A percentile compares a stretch with the other conserved stretches of the same genome.
These are phyloP conservation scores for Oncorhynchus tshawytscha DNA, from an alignment of 2,113 vertebrate genomes.

Conservation along the genomic window DNA sequence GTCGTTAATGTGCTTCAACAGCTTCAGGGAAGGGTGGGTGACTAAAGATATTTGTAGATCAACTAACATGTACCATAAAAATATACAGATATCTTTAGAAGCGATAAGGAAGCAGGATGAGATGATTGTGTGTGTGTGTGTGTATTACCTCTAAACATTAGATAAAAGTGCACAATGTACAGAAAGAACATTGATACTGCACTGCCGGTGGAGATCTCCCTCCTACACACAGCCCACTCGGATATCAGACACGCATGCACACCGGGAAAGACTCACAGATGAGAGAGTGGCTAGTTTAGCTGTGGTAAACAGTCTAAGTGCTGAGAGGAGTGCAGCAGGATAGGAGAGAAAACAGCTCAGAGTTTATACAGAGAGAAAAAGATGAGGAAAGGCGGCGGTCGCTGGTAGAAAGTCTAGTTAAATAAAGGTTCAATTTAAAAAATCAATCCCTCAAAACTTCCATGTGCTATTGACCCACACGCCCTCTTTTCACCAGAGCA, in stretches of 20 bases:
- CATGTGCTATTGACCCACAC: too few species aligned
- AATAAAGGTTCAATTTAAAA: too few species aligned
- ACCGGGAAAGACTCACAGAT: conserved; percentile 1
- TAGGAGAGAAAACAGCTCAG: conserved; percentile 35
- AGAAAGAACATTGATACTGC: conserved; percentile 11
- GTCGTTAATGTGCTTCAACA: too few species aligned
- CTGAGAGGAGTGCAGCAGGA: background rate
- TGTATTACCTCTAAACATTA: conserved; percentile 10
- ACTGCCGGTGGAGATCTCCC: conserved; percentile 13
- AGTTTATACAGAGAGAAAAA: conserved; percentile 17
- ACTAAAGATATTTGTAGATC: too few species aligned
- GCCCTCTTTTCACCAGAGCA: too few species aligned
- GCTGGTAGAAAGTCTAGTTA: background rate
- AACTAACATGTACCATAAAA: background rate
- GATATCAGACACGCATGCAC: background rate
- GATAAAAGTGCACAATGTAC: conserved; percentile 53
- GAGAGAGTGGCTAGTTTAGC: background rate
- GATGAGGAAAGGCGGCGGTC: conserved; percentile 9
- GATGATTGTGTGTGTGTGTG: background rate
- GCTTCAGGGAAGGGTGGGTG: too few species aligned
- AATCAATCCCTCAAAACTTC: too few species aligned
- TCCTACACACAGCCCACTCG: background rate
- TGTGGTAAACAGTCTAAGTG: background rate
- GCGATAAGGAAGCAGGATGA: background rate
- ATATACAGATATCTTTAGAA: background rate